Conservation (phyloP, 2,888 invertebrate genomes). For the Eustalomyia histrio region DNA sequence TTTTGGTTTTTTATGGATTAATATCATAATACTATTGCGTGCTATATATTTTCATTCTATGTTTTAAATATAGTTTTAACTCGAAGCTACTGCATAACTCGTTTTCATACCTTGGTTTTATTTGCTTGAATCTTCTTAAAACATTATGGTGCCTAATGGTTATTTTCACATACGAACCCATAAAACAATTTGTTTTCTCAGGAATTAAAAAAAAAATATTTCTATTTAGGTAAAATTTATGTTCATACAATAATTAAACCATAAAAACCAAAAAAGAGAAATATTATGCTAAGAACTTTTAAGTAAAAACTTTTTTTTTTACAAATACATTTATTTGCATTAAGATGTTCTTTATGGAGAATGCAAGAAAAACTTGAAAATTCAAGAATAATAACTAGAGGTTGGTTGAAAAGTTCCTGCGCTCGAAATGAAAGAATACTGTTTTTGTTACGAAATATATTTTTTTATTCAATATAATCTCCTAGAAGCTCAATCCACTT, state of each 20-base stretch:
- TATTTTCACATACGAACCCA: background rate
- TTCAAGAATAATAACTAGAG: background rate
- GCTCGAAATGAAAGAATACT: no score
- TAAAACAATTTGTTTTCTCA: constrained; percentile 28
- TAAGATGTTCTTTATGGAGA: background rate
- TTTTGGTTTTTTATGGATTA: no score
- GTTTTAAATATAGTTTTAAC: background rate
- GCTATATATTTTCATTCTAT: background rate
- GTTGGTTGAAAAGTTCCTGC: no score
- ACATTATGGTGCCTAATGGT: constrained; percentile 16
- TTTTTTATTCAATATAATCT: no score
- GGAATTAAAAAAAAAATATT: constrained; percentile 21
- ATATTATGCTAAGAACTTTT: constrained; percentile 9
- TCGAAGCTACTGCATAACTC: background rate
- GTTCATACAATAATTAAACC: constrained; percentile 4
- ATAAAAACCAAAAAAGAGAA: constrained; percentile 11
- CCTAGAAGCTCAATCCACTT: no score
- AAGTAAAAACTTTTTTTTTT: background rate
- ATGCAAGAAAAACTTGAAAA: background rate
- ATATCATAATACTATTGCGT: background rate
- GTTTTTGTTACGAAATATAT: no score
- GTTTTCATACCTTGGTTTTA: background rate
- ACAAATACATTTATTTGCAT: background rate
- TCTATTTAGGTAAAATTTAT: background rate
- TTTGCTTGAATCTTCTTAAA: constrained; percentile 9